Percentiles rank a stretch among this genome's conserved stretches.
Conservation (phyloP, 2,888 invertebrate genomes). For the Podotricha telesiphe region DNA sequence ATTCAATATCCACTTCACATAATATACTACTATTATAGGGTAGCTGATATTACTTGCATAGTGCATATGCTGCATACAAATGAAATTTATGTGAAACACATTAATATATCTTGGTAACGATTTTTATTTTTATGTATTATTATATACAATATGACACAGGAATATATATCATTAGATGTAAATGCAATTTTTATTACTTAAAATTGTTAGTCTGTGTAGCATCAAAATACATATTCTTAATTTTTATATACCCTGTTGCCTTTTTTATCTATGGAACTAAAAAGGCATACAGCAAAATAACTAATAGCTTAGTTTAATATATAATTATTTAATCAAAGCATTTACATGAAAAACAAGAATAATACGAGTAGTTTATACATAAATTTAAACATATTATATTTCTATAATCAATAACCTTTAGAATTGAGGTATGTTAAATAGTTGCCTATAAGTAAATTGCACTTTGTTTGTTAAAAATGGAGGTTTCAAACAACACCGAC, state of each 20-base stretch:
- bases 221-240: too few relatives aligned
- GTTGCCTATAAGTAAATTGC: neutral
- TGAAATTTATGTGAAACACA: neutral
- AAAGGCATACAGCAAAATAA: neutral
- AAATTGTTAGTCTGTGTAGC: neutral
- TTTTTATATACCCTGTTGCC: neutral
- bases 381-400: neutral
- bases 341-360: neutral
- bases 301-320: neutral
- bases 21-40: neutral
- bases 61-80: too few relatives aligned
- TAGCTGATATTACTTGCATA: too few relatives aligned
- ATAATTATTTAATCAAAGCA: slow-evolving; percentile 11
- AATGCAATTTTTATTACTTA: neutral
- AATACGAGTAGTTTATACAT: neutral
- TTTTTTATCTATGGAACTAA: neutral
- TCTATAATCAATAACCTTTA: neutral
- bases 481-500: slow-evolving; percentile 82
- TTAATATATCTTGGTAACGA: neutral
- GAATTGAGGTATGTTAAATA: slow-evolving; percentile 1
- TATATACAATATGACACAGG: too few relatives aligned
- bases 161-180: too few relatives aligned
- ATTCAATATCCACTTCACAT: neutral
- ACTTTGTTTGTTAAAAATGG: slow-evolving; percentile 62
- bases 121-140: neutral